Evolutionary conservation across 1,140 invertebrate genomes (phyloP), one percentile per base, ranked within the genome.

Genomic region (Schmidtea mediterranea): DNA sequence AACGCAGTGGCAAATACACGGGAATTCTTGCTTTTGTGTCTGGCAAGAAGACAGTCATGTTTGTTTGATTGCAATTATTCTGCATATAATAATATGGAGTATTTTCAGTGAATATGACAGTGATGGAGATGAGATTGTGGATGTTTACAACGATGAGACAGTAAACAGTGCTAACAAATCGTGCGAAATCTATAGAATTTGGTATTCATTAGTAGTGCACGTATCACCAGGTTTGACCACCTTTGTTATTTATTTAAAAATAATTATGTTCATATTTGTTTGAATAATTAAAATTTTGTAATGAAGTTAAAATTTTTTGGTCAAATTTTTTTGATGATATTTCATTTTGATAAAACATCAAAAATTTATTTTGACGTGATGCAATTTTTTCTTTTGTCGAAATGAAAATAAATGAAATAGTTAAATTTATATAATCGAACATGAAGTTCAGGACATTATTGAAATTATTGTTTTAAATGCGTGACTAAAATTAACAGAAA

Each of bases 41-140:
- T 32, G 26, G 26, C 5, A 32, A 32, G 10, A 32, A 32, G 26
- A 32, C 3, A 32, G 10, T 32, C 3, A 32, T 32, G 26, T 32
- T 6, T 6, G 10, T 32, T 32, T 32, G 10, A 32, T 32, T 6
- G 10, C 10, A 32, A 32, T 32, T 6, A 32, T 6, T n/a, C n/a
- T 1, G 3, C 9, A 23, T 10, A 16, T n/a, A 32, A 1, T 2
- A 9, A 2, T 15, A 36, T 45, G 9, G 2, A 46, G 45, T 40
- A 45, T 32, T 52, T 9, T 43, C 53, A 66, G 63, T 39, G 62
- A 64, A 49, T 52, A 63, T 9, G 64, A 66, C 54, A 64, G 62
- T 57, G 64, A 66, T 57, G 62, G 62, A 26, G 64, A 66, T 52
- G 61, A 65, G 49, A 52, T 62, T 26, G 53, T 53, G 22, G 52